Evolutionary conservation across 2,797 vertebrate genomes (phyloP).

Genomic region (Sebastes goodei): DNA sequence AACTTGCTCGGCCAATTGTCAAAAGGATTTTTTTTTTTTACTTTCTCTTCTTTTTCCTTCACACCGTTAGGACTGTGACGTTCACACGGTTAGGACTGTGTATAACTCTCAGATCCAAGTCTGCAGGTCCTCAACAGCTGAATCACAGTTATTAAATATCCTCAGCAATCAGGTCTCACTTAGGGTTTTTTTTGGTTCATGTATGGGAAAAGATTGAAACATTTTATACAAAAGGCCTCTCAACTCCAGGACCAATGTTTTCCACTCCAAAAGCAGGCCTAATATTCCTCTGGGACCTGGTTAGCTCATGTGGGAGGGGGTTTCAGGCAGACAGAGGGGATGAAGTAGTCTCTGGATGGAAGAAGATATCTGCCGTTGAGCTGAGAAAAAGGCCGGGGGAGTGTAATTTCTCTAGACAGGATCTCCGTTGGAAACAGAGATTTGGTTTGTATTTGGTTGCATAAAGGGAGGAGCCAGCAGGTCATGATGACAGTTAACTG

Average conservation of each 20-base stretch:
- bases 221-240: slow-evolving; percentile 34
- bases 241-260: slow-evolving; percentile 41
- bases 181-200: not conserved
- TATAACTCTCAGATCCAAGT: not conserved
- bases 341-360: slow-evolving; percentile 39
- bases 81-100: not conserved
- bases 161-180: not conserved
- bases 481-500: not conserved
- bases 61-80: not conserved
- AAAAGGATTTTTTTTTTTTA: not conserved
- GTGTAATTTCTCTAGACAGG: slow-evolving; percentile 19
- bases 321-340: slow-evolving; percentile 45
- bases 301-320: slow-evolving; percentile 22
- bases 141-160: slow-evolving; percentile 20
- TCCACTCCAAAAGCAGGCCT: slow-evolving; percentile 53
- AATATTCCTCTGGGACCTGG: slow-evolving; percentile 38
- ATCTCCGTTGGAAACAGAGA: slow-evolving; percentile 3
- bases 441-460: not conserved
- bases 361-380: slow-evolving; percentile 41
- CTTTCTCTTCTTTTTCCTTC: too few relatives aligned
- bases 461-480: not conserved
- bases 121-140: not conserved
- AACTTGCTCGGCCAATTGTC: not conserved
- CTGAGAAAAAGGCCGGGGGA: slow-evolving; percentile 29
- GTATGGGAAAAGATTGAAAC: slow-evolving; percentile 21